Percentiles rank a stretch among this genome's conserved stretches.
These are phyloP conservation scores for Platygyra sinensis DNA, from an alignment of 64 coral and sea anemone species.

Conservation along the genomic window DNA sequence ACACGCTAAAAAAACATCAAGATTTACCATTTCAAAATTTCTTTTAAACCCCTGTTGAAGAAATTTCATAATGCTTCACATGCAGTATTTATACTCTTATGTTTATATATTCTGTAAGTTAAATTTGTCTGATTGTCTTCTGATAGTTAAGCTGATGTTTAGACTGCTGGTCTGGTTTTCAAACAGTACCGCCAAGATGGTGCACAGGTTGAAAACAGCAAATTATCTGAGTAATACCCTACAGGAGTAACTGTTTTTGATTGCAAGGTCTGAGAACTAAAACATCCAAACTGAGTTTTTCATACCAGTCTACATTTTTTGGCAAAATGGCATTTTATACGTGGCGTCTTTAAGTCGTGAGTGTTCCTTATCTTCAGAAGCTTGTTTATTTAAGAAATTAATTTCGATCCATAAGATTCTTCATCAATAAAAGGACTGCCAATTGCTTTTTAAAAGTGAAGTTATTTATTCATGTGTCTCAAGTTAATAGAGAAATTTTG, in stretches of 20 bases:
- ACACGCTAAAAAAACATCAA: no score
- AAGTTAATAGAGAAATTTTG: no score
- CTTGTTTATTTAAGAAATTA: no score
- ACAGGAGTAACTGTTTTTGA: not conserved
- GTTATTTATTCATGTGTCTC: no score
- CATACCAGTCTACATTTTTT: not conserved
- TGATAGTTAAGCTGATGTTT: not conserved
- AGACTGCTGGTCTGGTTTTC: not conserved
- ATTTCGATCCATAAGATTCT: no score
- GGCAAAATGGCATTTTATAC: not conserved
- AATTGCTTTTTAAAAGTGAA: no score
- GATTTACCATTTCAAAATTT: no score
- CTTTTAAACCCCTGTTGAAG: no score
- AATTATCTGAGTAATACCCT: not conserved
- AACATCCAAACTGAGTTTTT: not conserved
- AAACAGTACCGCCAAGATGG: not conserved
- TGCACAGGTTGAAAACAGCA: not conserved
- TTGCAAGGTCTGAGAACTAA: not conserved
- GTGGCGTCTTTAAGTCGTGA: no score
- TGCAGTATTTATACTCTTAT: not conserved
- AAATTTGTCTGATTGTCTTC: not conserved
- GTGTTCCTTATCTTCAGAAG: no score
- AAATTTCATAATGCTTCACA: no score
- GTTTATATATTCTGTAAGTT: not conserved
- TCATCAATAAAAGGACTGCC: no score